A percentile compares a stretch with the other conserved stretches of the same genome.
Conservation (phyloP, 2,888 invertebrate genomes). For the Pardosa pseudoannulata region DNA sequence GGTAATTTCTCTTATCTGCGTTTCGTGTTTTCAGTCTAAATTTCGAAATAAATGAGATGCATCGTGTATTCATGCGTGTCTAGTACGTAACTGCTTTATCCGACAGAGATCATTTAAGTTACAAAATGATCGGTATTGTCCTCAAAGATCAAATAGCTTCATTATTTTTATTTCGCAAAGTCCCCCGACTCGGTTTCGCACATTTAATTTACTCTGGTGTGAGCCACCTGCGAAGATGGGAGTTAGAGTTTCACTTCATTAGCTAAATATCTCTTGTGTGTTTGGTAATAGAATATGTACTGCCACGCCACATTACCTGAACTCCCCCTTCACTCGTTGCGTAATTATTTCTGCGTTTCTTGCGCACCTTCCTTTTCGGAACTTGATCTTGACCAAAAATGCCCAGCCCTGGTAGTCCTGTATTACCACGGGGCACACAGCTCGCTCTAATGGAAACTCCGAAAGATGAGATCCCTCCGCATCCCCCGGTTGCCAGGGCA, state of each 20-base stretch:
- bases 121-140: too few species aligned
- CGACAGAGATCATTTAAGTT: too few species aligned
- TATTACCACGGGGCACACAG: slow-evolving; percentile 7
- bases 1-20: too few species aligned
- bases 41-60: too few species aligned
- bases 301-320: not conserved
- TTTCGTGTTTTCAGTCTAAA: too few species aligned
- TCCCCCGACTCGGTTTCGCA: too few species aligned
- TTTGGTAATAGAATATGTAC: not conserved
- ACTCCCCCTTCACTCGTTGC: not conserved
- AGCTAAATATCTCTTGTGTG: not conserved
- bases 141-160: too few species aligned
- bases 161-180: too few species aligned
- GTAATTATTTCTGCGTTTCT: not conserved
- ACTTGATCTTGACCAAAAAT: slow-evolving; percentile 7
- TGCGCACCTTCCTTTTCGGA: not conserved
- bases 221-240: not conserved
- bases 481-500: slow-evolving; percentile 27
- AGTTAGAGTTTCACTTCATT: not conserved
- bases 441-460: slow-evolving; percentile 31
- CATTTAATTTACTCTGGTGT: too few species aligned
- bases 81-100: too few species aligned
- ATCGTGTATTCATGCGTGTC: too few species aligned
- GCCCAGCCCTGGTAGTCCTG: not conserved
- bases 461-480: slow-evolving; percentile 34